Conservation (phyloP, 2,113 vertebrate genomes). For the Xiphophorus maculatus region DNA sequence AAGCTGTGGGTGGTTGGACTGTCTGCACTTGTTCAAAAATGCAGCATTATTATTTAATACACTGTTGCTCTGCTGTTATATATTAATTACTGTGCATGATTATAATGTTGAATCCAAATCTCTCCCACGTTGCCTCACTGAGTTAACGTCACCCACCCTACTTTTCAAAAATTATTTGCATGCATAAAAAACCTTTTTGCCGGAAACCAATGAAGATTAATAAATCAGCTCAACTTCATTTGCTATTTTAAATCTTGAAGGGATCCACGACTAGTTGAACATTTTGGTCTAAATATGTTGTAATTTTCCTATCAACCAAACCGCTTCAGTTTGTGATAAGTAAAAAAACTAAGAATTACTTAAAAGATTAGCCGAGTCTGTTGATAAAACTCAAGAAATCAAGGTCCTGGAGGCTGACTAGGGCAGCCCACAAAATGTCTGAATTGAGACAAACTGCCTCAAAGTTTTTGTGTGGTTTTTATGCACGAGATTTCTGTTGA, state of each 20-base stretch:
- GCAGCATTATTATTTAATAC: conserved; percentile 44
- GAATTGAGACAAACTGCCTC: too few species aligned
- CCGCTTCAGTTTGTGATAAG: too few species aligned
- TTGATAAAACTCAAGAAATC: too few species aligned
- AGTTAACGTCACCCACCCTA: conserved; percentile 34
- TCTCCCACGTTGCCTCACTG: conserved; percentile 14
- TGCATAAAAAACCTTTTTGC: neutral
- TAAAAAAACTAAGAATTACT: too few species aligned
- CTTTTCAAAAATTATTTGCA: conserved; percentile 3
- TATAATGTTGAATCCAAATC: conserved; percentile 24
- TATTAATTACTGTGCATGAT: conserved; percentile 37
- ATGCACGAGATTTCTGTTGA: too few species aligned
- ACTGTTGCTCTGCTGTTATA: conserved; percentile 20
- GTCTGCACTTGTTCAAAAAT: conserved; percentile 26
- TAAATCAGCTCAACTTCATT: neutral
- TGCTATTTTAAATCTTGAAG: neutral
- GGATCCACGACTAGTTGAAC: too few species aligned
- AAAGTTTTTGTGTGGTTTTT: too few species aligned
- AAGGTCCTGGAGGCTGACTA: too few species aligned
- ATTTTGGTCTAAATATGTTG: too few species aligned
- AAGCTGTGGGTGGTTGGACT: conserved; percentile 39
- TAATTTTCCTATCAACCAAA: too few species aligned
- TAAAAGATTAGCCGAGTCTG: too few species aligned
- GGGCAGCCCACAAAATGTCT: too few species aligned
- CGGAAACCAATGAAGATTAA: neutral